Evolutionary conservation across 2,888 invertebrate genomes (phyloP).

Genomic region (Trichopria drosophilae): DNA sequence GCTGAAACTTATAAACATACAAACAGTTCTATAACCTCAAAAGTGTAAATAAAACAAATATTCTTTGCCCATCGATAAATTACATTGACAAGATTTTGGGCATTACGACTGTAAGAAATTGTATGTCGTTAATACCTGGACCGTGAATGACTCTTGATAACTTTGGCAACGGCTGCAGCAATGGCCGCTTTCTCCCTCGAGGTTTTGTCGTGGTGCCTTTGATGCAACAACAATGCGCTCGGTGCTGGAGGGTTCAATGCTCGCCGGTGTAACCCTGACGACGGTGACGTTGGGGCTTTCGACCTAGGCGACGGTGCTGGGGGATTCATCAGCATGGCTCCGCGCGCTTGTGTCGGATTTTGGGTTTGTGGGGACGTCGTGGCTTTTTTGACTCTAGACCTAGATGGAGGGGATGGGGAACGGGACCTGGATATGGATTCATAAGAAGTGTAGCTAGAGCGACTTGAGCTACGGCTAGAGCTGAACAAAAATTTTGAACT

Average conservation of each 20-base stretch:
- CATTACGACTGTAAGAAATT: neutral
- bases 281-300: conserved; percentile 54
- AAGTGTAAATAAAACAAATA: neutral
- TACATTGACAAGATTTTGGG: neutral
- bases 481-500: conserved; percentile 50
- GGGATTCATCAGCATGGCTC: conserved; percentile 72
- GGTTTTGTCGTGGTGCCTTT: conserved; percentile 50
- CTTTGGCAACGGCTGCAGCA: conserved; percentile 54
- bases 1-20: neutral
- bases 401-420: conserved; percentile 58
- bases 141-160: conserved; percentile 55
- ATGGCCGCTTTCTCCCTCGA: conserved; percentile 53
- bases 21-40: neutral
- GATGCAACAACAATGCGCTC: conserved; percentile 48
- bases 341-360: conserved; percentile 51
- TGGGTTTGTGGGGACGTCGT: conserved; percentile 50
- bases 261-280: conserved; percentile 53
- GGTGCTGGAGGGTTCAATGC: conserved; percentile 56
- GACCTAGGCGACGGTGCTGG: conserved; percentile 62
- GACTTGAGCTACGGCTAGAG: conserved; percentile 60
- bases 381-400: conserved; percentile 55
- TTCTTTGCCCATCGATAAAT: neutral
- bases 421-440: conserved; percentile 60
- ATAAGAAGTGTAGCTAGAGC: conserved; percentile 60
- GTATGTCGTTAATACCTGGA: conserved; percentile 46